A percentile compares a stretch with the other conserved stretches of the same genome.
Evolutionary conservation across 92 coral and sea anemone species (phyloP).

Genomic region (Porites divaricata): DNA sequence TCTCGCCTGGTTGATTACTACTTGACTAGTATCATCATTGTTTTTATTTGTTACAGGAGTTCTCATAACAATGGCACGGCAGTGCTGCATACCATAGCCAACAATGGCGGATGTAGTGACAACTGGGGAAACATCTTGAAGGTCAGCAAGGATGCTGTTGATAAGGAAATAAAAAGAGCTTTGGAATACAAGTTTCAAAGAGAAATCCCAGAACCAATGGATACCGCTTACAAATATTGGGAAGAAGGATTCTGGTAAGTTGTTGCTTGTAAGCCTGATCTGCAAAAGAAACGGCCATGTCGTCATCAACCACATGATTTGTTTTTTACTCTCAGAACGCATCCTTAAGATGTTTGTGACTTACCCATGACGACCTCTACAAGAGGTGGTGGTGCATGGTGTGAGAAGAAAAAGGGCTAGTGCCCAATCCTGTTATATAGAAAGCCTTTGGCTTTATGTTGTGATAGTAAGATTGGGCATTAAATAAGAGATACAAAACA

Average conservation of each 20-base stretch:
- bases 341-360: no score
- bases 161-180: conserved; percentile 41
- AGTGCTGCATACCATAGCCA: conserved; percentile 36
- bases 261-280: no score
- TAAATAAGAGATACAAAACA: no score
- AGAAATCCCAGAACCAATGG: conserved; percentile 32
- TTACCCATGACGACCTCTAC: no score
- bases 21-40: not conserved
- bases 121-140: conserved; percentile 35
- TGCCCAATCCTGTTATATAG: no score
- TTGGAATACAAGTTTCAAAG: conserved; percentile 44
- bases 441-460: no score
- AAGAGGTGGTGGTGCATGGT: no score
- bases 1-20: not conserved
- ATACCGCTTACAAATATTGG: conserved; percentile 46
- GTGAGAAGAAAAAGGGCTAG: no score
- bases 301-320: no score
- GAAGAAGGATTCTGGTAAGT: conserved; percentile 45
- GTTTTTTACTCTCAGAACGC: no score
- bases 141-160: not conserved
- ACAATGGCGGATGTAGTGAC: conserved; percentile 48
- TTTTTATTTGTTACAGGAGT: not conserved
- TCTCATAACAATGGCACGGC: not conserved
- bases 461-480: no score
- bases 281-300: not conserved